Evolutionary conservation across 35 echinoderm and acorn worm genomes (phyloP).

Genomic region (Ophioderma brevispina): DNA sequence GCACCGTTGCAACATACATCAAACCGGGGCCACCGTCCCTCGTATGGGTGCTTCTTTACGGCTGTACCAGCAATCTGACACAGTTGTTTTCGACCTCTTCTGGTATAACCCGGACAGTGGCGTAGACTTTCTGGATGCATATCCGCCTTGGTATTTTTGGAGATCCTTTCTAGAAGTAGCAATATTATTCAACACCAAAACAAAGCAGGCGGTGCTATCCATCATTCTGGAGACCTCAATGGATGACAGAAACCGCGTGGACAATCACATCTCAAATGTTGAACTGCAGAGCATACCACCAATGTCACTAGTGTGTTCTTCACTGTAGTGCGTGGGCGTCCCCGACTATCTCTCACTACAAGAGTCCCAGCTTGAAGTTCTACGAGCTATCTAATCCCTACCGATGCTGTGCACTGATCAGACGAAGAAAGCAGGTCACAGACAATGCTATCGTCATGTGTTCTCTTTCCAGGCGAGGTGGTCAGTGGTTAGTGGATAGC

Average conservation of each 20-base stretch:
- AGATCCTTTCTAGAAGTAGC: not conserved
- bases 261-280: constrained; percentile 16
- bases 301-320: constrained; percentile 22
- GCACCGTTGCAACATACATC: not conserved
- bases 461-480: not conserved
- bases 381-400: constrained; percentile 10
- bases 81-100: constrained; percentile 45
- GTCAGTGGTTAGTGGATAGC: constrained; percentile 8
- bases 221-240: constrained; percentile 22
- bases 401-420: constrained; percentile 35
- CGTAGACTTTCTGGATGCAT: constrained; percentile 19
- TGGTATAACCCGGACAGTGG: constrained; percentile 13
- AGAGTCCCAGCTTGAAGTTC: constrained; percentile 26
- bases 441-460: constrained; percentile 42
- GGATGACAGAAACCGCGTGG: not conserved
- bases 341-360: constrained; percentile 3
- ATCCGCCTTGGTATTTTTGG: not conserved
- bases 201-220: not conserved
- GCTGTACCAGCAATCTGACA: constrained; percentile 17
- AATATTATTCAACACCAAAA: not conserved
- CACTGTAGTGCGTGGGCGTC: constrained; percentile 30
- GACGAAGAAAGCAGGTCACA: constrained; percentile 11
- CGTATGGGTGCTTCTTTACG: constrained; percentile 7
- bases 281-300: constrained; percentile 15
- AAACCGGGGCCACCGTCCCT: constrained; percentile 9